A percentile compares a stretch with the other conserved stretches of the same genome.
Evolutionary conservation across 2,113 vertebrate genomes (phyloP).

Genomic region (Ciconia stormi): DNA sequence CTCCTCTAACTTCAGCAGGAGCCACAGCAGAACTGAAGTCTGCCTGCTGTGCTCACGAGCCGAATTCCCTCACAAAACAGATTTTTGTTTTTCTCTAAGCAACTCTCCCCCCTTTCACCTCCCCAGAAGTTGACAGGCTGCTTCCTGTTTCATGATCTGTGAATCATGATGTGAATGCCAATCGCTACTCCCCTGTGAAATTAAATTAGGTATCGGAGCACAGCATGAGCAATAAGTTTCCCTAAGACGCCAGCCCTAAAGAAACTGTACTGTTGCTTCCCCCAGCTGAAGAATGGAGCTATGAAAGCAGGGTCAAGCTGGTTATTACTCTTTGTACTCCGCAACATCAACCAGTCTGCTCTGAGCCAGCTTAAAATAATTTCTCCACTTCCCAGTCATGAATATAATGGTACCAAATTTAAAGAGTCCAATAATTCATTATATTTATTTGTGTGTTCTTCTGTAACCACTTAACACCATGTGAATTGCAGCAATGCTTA

Average conservation of each 20-base stretch:
- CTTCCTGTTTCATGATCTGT: conserved; percentile 52
- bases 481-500: conserved; percentile 20
- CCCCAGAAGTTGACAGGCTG: conserved; percentile 25
- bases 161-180: neutral
- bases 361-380: neutral
- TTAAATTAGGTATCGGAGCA: conserved; percentile 32
- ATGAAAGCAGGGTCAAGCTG: conserved; percentile 35
- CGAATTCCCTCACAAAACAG: neutral
- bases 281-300: conserved; percentile 19
- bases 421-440: neutral
- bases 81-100: conserved; percentile 38
- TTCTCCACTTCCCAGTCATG: neutral
- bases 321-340: neutral
- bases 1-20: neutral
- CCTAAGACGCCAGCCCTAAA: neutral
- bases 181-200: conserved; percentile 13
- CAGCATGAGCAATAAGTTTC: neutral
- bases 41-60: neutral
- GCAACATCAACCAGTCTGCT: neutral
- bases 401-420: neutral
- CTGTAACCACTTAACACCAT: conserved; percentile 31
- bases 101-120: neutral
- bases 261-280: conserved; percentile 1
- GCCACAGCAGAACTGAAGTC: neutral
- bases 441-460: conserved; percentile 2